These are phyloP conservation scores for Caenorhabditis inopinata DNA, from an alignment of 1,140 invertebrate genomes.

Conservation along the genomic window DNA sequence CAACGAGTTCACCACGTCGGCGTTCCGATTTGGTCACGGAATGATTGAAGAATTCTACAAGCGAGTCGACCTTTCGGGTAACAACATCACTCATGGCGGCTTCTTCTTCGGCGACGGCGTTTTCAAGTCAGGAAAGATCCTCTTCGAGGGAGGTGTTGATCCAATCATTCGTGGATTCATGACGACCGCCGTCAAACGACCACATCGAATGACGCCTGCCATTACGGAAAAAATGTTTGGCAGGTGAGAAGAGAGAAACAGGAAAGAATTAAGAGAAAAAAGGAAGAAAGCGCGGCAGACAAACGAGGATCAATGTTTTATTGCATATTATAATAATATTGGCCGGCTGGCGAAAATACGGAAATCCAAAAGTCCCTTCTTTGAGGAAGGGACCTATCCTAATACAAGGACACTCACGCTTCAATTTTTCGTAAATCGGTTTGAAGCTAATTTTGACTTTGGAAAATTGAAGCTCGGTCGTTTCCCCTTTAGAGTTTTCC, in stretches of 20 bases:
- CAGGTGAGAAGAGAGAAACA: slow-evolving; percentile 46
- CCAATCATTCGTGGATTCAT: slow-evolving; percentile 80
- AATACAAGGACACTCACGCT: too few species aligned
- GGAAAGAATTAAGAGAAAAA: too few species aligned
- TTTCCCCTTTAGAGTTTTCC: too few species aligned
- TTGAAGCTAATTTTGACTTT: too few species aligned
- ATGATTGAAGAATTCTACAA: slow-evolving; percentile 67
- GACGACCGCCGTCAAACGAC: slow-evolving; percentile 81
- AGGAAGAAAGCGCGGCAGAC: too few species aligned
- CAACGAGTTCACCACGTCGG: slow-evolving; percentile 74
- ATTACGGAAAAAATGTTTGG: slow-evolving; percentile 66
- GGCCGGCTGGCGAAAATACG: too few species aligned
- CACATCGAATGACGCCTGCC: slow-evolving; percentile 65
- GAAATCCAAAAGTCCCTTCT: too few species aligned
- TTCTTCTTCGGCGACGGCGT: slow-evolving; percentile 64
- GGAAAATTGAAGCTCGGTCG: too few species aligned
- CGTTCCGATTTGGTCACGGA: slow-evolving; percentile 73
- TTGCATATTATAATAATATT: too few species aligned
- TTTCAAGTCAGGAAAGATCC: slow-evolving; percentile 65
- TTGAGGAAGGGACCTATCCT: too few species aligned
- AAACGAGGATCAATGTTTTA: too few species aligned
- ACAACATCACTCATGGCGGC: slow-evolving; percentile 55
- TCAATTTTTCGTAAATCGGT: too few species aligned
- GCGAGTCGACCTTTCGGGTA: slow-evolving; percentile 44
- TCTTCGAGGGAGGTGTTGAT: slow-evolving; percentile 65